Percentiles rank a stretch among this genome's conserved stretches.
Evolutionary conservation across 2,113 vertebrate genomes (phyloP).

Genomic region (Hystrix cristata): DNA sequence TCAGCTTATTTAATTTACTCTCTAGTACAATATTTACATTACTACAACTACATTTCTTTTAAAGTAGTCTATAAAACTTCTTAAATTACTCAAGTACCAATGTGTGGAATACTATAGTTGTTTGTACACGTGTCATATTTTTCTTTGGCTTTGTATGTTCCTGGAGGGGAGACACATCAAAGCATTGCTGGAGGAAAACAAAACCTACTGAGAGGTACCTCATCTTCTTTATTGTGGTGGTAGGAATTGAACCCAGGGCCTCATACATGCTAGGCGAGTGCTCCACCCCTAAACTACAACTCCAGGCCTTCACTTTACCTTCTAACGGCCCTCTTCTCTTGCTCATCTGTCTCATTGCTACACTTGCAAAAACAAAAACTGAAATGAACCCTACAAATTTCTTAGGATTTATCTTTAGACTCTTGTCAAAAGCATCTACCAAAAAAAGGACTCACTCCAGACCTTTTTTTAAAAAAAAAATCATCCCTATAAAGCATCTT

Average conservation of each 20-base stretch:
- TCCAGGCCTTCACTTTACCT: neutral
- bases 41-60: conserved; percentile 10
- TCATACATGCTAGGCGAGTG: neutral
- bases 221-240: neutral
- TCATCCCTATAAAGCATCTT: neutral
- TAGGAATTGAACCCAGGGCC: neutral
- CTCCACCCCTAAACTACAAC: neutral
- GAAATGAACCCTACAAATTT: neutral
- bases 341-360: neutral
- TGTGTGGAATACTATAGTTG: neutral
- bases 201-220: neutral
- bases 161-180: neutral
- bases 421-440: conserved; percentile 47
- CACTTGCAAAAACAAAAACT: neutral
- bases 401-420: conserved; percentile 19
- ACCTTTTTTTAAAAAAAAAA: conserved; percentile 45
- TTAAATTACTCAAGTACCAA: neutral
- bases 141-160: neutral
- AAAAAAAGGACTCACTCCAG: neutral
- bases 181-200: neutral
- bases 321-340: neutral
- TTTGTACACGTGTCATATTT: neutral
- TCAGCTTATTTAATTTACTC: conserved; percentile 31
- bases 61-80: neutral
- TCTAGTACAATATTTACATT: neutral